These are phyloP conservation scores for Drosophila chauvacae DNA, from an alignment of 1,140 invertebrate species.

Conservation along the genomic window DNA sequence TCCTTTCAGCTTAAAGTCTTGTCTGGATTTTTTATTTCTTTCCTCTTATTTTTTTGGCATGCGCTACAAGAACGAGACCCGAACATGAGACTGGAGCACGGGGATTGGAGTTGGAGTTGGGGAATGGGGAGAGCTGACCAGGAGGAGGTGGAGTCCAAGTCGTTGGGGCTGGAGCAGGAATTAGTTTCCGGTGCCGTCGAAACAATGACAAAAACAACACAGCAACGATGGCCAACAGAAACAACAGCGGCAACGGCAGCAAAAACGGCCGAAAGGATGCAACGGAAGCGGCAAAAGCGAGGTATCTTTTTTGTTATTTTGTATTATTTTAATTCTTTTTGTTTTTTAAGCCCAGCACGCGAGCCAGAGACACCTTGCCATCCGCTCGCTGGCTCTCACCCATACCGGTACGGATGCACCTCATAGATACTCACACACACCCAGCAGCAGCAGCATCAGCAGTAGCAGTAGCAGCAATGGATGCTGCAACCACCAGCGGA, in stretches of 20 bases:
- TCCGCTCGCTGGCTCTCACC: slow-evolving; percentile 40
- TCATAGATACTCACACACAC: slow-evolving; percentile 43
- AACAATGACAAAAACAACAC: slow-evolving; percentile 79
- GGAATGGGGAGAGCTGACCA: slow-evolving; percentile 18
- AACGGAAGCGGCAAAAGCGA: slow-evolving; percentile 50
- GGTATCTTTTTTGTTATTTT: slow-evolving; percentile 34
- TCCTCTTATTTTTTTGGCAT: slow-evolving; percentile 72
- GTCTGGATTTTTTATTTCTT: slow-evolving; percentile 39
- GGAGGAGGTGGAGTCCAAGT: slow-evolving; percentile 52
- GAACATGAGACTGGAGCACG: slow-evolving; percentile 40
- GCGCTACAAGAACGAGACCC: slow-evolving; percentile 53
- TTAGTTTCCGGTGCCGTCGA: slow-evolving; percentile 83
- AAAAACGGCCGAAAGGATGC: slow-evolving; percentile 77
- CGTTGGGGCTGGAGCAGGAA: slow-evolving; percentile 63
- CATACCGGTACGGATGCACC: slow-evolving; percentile 22
- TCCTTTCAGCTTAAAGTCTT: slow-evolving; percentile 30
- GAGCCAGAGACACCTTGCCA: slow-evolving; percentile 61
- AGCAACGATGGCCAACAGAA: slow-evolving; percentile 9
- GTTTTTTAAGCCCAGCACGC: slow-evolving; percentile 61
- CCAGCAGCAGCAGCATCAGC: slow-evolving; percentile 13
- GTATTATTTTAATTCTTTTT: slow-evolving; percentile 25
- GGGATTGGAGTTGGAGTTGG: slow-evolving; percentile 11
- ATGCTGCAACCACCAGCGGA: slow-evolving; percentile 53
- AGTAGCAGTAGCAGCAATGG: slow-evolving; percentile 18
- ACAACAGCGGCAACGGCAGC: slow-evolving; percentile 40